phyloP scores from a whole-genome alignment of 2,888 invertebrate species.

The Pinctada fucata region DNA sequence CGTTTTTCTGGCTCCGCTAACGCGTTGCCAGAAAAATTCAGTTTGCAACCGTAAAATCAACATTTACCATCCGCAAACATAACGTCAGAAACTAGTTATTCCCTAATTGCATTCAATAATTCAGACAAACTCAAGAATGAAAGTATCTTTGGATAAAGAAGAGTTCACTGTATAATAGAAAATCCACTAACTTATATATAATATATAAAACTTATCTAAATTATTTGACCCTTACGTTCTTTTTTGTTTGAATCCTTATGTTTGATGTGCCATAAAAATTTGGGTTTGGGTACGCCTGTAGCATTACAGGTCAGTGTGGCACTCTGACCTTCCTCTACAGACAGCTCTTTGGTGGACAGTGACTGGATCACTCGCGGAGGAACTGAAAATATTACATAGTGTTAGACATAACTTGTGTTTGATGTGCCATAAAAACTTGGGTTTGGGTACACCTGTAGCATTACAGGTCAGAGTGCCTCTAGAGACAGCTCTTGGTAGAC shows the following conservation, averaged over 20 bases:
- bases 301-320: slow-evolving; percentile 6
- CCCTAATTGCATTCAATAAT: no score
- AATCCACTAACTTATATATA: no score
- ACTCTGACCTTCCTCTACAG: slow-evolving; percentile 13
- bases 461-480: background rate
- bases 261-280: slow-evolving; percentile 9
- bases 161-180: no score
- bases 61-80: no score
- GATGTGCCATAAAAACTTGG: slow-evolving; percentile 13
- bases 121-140: no score
- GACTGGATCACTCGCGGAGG: slow-evolving; percentile 7
- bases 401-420: background rate
- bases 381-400: background rate
- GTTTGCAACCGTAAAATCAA: no score
- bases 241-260: background rate
- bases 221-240: slow-evolving; percentile 13
- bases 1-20: no score
- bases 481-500: slow-evolving; percentile 1
- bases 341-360: background rate
- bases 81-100: no score
- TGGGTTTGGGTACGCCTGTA: background rate
- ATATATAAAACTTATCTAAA: no score
- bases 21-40: no score
- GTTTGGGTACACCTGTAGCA: background rate
- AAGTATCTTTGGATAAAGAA: no score